These are phyloP conservation scores for Formica exsecta DNA, from an alignment of 1,140 invertebrate genomes.

Conservation along the genomic window DNA sequence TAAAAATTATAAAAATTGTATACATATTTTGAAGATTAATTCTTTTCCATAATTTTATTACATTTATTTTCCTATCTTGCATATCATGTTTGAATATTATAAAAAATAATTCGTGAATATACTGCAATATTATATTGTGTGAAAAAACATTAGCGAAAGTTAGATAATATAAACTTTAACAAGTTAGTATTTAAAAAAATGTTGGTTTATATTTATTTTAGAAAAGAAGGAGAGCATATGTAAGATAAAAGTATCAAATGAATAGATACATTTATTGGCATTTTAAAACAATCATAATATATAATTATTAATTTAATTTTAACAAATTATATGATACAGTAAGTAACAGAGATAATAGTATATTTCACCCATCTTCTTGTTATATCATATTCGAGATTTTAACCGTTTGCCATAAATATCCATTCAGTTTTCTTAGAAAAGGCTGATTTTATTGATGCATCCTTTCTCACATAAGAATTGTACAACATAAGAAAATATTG, in stretches of 20 bases:
- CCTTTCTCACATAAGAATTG: slow-evolving; percentile 16
- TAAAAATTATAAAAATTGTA: slow-evolving; percentile 22
- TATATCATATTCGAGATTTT: slow-evolving; percentile 1
- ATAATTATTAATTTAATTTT: slow-evolving; percentile 52
- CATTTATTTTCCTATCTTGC: background rate
- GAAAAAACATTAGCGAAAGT: slow-evolving; percentile 27
- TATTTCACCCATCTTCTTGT: background rate
- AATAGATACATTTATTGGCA: slow-evolving; percentile 73
- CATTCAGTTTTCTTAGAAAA: background rate
- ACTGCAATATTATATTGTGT: background rate
- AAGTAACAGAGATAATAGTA: slow-evolving; percentile 44
- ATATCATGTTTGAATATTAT: background rate
- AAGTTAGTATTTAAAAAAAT: background rate
- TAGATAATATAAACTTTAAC: background rate
- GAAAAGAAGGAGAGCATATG: slow-evolving; percentile 8
- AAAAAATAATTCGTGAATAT: background rate
- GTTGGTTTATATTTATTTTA: slow-evolving; percentile 2
- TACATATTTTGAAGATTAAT: background rate
- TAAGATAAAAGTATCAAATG: slow-evolving; percentile 63
- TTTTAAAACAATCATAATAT: slow-evolving; percentile 69
- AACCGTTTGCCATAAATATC: background rate
- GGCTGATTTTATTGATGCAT: slow-evolving; percentile 1
- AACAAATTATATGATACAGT: slow-evolving; percentile 63
- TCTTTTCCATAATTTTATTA: background rate
- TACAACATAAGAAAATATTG: slow-evolving; percentile 1